These are phyloP conservation scores for Drosophila parabipectinata DNA, from an alignment of 1,140 invertebrate species.

Conservation along the genomic window DNA sequence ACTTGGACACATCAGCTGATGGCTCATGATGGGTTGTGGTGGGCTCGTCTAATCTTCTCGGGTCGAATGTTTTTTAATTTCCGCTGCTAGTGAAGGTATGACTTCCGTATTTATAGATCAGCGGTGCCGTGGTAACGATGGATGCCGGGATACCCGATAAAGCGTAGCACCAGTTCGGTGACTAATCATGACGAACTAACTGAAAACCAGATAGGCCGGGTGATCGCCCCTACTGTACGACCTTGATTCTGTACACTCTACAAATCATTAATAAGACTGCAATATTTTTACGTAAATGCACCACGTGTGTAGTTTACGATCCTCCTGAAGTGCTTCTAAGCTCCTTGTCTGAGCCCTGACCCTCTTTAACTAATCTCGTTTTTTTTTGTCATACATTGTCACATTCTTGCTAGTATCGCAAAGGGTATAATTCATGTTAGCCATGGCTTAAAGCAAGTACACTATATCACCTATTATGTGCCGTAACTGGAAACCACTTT, in stretches of 20 bases:
- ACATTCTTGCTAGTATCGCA: background rate
- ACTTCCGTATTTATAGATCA: conserved; percentile 12
- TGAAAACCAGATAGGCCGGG: background rate
- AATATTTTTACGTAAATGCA: background rate
- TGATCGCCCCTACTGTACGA: background rate
- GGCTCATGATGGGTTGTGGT: conserved; percentile 17
- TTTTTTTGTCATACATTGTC: background rate
- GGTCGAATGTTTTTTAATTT: conserved; percentile 34
- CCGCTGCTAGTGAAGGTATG: conserved; percentile 9
- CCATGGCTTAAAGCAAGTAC: background rate
- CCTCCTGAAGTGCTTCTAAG: background rate
- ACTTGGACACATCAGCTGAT: conserved; percentile 35
- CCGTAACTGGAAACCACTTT: background rate
- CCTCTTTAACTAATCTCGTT: background rate
- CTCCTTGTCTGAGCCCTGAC: background rate
- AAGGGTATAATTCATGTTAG: background rate
- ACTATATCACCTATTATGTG: background rate
- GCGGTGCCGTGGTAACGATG: conserved; percentile 9
- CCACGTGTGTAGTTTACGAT: background rate
- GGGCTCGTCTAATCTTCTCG: conserved; percentile 15
- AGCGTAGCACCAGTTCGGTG: background rate
- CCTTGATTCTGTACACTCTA: background rate
- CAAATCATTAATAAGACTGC: background rate
- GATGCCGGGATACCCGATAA: background rate
- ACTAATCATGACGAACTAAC: conserved; percentile 12